Evolutionary conservation across 2,888 invertebrate genomes (phyloP).

Genomic region (Platynereis dumerilii): DNA sequence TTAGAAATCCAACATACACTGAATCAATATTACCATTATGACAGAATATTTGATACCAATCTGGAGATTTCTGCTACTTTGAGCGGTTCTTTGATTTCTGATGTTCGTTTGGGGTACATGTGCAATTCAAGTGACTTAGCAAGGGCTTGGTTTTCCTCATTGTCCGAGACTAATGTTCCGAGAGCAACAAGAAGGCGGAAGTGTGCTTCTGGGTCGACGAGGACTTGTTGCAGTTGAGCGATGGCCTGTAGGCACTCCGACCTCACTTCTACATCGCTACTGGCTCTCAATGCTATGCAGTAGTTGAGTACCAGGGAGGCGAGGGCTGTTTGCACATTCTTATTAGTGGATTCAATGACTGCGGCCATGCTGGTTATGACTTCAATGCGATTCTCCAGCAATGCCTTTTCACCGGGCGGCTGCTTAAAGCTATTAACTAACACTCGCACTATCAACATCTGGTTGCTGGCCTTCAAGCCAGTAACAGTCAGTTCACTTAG

Average conservation of each 20-base stretch:
- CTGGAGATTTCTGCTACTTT: conserved; percentile 57
- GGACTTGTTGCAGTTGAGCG: conserved; percentile 60
- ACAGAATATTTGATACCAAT: conserved; percentile 11
- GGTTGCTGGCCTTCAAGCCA: conserved; percentile 51
- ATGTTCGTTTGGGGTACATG: conserved; percentile 3
- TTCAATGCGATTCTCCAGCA: conserved; percentile 44
- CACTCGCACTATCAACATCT: conserved; percentile 66
- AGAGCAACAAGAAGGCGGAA: conserved; percentile 79
- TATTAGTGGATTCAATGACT: conserved; percentile 46
- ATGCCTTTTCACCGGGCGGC: conserved; percentile 56
- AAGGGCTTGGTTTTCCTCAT: conserved; percentile 48
- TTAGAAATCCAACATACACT: too few relatives aligned
- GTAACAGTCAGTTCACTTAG: conserved; percentile 62
- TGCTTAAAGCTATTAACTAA: conserved; percentile 83
- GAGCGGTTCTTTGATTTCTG: conserved; percentile 40
- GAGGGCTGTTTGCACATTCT: conserved; percentile 73
- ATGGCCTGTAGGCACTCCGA: conserved; percentile 47
- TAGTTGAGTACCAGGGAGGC: conserved; percentile 77
- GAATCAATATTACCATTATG: neutral
- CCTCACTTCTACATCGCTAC: conserved; percentile 48
- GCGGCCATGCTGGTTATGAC: conserved; percentile 44
- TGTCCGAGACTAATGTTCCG: conserved; percentile 71
- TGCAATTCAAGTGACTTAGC: conserved; percentile 49
- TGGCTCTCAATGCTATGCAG: conserved; percentile 66
- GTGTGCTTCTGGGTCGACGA: conserved; percentile 76